Percentiles rank a stretch among this genome's conserved stretches.
phyloP scores from a whole-genome alignment of 2,888 invertebrate species.

The Tachina lurida region DNA sequence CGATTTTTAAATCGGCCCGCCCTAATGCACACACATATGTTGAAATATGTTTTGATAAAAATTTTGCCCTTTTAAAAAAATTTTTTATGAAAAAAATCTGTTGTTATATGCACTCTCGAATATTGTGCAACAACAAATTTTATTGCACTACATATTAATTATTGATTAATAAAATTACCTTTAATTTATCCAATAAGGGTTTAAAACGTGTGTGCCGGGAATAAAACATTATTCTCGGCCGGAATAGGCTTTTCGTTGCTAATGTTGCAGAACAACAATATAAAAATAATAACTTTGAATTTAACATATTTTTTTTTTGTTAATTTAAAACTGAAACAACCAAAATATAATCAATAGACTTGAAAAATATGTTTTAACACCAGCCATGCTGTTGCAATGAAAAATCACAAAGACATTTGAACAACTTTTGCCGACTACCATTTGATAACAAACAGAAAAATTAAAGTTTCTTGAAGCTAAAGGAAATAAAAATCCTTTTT shows the following conservation, averaged over 20 bases:
- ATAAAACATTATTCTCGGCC: constrained; percentile 49
- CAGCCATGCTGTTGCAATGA: background rate
- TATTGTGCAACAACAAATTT: background rate
- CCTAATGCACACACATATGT: too few species aligned
- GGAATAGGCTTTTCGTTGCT: constrained; percentile 16
- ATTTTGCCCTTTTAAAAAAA: background rate
- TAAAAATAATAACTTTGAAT: constrained; percentile 39
- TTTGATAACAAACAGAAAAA: background rate
- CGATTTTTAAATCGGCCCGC: too few species aligned
- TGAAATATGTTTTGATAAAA: background rate
- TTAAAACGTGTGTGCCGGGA: constrained; percentile 62
- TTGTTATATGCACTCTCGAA: too few species aligned
- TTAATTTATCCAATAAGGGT: constrained; percentile 64
- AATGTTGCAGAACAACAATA: constrained; percentile 26
- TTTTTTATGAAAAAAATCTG: background rate
- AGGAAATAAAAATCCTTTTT: constrained; percentile 32
- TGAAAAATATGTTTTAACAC: background rate
- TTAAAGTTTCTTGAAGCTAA: constrained; percentile 12
- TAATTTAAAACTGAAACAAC: background rate
- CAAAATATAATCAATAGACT: background rate
- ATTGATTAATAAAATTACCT: constrained; percentile 69
- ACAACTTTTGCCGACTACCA: background rate
- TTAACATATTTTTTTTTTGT: constrained; percentile 45
- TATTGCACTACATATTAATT: background rate
- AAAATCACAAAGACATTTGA: background rate